These are phyloP conservation scores for Cryptus viduatorius DNA, from an alignment of 2,888 invertebrate genomes.

Conservation along the genomic window DNA sequence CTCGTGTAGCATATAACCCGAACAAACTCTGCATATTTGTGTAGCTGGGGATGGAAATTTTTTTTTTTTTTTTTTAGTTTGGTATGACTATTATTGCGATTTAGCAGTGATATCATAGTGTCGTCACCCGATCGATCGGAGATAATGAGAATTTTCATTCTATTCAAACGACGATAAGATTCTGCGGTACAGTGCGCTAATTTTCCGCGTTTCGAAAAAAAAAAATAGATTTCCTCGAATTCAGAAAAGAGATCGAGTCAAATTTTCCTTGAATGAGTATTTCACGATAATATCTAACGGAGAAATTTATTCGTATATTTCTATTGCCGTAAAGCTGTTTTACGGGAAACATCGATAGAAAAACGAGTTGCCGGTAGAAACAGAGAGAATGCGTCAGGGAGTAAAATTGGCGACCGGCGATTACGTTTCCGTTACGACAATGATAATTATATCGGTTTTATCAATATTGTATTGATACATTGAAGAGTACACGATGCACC, in stretches of 20 bases:
- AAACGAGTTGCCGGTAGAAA: neutral
- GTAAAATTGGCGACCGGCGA: neutral
- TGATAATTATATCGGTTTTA: neutral
- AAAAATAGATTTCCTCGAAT: no score
- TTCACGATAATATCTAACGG: no score
- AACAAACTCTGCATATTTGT: conserved; percentile 8
- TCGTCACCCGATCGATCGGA: neutral
- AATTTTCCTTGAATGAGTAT: no score
- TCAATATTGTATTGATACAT: conserved; percentile 9
- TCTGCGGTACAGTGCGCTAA: no score
- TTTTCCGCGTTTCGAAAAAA: neutral
- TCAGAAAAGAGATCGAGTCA: no score
- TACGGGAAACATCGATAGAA: neutral
- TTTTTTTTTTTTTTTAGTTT: no score
- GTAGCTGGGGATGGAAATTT: neutral
- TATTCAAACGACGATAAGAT: neutral
- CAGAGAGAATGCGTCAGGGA: neutral
- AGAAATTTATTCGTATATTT: no score
- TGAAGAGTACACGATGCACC: neutral
- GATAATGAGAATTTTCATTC: neutral
- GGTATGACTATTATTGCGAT: neutral
- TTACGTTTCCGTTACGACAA: neutral
- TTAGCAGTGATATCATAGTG: neutral
- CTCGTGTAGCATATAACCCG: neutral
- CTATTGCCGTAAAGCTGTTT: neutral